These are phyloP conservation scores for Paratrypauchen microcephalus DNA, from an alignment of 2,797 vertebrate species.

Conservation along the genomic window DNA sequence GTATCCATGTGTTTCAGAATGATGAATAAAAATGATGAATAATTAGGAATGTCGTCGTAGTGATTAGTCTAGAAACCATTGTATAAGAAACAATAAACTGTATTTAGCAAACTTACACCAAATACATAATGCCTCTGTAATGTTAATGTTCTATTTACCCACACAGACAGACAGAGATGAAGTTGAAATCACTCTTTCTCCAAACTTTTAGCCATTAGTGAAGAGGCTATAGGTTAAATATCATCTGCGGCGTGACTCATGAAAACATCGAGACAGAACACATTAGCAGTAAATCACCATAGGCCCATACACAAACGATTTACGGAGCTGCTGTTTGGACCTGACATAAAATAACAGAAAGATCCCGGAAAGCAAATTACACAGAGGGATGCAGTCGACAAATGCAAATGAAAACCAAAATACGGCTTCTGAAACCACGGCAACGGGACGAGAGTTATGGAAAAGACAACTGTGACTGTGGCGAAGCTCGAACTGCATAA, in stretches of 20 bases:
- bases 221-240: slow-evolving; percentile 45
- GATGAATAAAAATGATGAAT: too few relatives aligned
- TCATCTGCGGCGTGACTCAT: slow-evolving; percentile 33
- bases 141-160: neutral
- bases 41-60: too few relatives aligned
- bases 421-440: slow-evolving; percentile 46
- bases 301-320: slow-evolving; percentile 25
- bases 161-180: neutral
- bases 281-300: slow-evolving; percentile 50
- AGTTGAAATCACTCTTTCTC: slow-evolving; percentile 1
- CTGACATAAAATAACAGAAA: slow-evolving; percentile 36
- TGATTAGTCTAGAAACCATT: too few relatives aligned
- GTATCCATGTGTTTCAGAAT: too few relatives aligned
- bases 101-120: too few relatives aligned
- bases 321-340: slow-evolving; percentile 39
- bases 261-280: slow-evolving; percentile 50
- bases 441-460: slow-evolving; percentile 48
- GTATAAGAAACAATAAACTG: too few relatives aligned
- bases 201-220: slow-evolving; percentile 31
- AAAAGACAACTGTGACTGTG: slow-evolving; percentile 58
- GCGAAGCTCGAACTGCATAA: slow-evolving; percentile 51
- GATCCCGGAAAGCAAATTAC: slow-evolving; percentile 17
- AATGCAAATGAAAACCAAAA: slow-evolving; percentile 49
- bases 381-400: slow-evolving; percentile 27
- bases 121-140: neutral